phyloP scores from a whole-genome alignment of 2,113 vertebrate genomes.

The Hyaena hyaena region DNA sequence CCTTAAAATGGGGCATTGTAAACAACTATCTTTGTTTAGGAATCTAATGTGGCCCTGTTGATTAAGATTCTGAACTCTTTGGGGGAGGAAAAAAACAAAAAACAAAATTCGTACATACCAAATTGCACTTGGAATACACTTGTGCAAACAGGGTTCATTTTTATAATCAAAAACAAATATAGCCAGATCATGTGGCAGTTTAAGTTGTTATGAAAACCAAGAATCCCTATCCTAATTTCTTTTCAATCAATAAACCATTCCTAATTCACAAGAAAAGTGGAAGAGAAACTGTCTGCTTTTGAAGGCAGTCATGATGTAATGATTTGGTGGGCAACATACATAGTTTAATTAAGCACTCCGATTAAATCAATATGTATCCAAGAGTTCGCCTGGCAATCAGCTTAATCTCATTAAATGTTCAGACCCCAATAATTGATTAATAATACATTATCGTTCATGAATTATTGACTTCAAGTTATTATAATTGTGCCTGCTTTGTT shows the following conservation, averaged over 20 bases:
- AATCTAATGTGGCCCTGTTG: background rate
- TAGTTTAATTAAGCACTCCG: slow-evolving; percentile 90
- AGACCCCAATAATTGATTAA: slow-evolving; percentile 90
- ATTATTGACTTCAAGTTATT: slow-evolving; percentile 89
- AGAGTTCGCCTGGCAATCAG: slow-evolving; percentile 87
- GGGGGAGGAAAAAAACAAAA: background rate
- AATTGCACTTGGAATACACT: background rate
- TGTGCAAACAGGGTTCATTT: background rate
- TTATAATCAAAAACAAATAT: background rate
- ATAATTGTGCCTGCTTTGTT: slow-evolving; percentile 82
- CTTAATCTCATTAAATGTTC: slow-evolving; percentile 90
- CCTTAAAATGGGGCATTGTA: background rate
- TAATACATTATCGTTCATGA: slow-evolving; percentile 90
- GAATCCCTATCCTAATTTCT: slow-evolving; percentile 76
- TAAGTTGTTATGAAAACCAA: slow-evolving; percentile 62
- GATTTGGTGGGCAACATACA: slow-evolving; percentile 86
- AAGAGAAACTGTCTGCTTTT: slow-evolving; percentile 77
- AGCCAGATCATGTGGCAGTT: background rate
- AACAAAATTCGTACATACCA: background rate
- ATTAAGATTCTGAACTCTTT: background rate
- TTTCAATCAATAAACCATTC: slow-evolving; percentile 69
- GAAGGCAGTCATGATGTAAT: slow-evolving; percentile 83
- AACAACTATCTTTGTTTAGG: background rate
- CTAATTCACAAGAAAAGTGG: slow-evolving; percentile 67
- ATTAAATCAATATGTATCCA: slow-evolving; percentile 89